Percentiles rank a stretch among this genome's conserved stretches.
These are phyloP conservation scores for Spondyliosoma cantharus DNA, from an alignment of 2,797 vertebrate species.

Conservation along the genomic window DNA sequence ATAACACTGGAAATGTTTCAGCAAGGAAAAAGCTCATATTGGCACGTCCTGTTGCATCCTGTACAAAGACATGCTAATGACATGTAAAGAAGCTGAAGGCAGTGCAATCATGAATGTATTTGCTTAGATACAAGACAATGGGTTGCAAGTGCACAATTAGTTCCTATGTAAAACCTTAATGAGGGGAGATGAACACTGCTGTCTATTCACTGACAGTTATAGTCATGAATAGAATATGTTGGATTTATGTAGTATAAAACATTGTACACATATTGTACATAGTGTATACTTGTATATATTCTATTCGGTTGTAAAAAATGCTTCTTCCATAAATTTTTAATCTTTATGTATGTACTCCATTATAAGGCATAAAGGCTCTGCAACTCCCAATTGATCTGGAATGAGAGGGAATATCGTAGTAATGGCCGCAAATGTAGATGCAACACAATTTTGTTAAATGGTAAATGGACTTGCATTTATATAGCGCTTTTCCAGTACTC, in stretches of 20 bases:
- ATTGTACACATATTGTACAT: too few species aligned
- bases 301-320: slow-evolving; percentile 23
- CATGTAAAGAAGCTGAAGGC: slow-evolving; percentile 18
- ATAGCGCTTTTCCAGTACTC: too few species aligned
- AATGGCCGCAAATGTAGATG: too few species aligned
- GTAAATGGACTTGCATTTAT: too few species aligned
- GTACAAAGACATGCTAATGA: slow-evolving; percentile 17
- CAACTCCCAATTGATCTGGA: background rate
- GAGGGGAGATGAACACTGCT: slow-evolving; percentile 10
- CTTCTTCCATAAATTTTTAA: slow-evolving; percentile 13
- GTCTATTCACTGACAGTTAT: slow-evolving; percentile 1
- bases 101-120: slow-evolving; percentile 27
- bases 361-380: background rate
- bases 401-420: background rate
- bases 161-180: slow-evolving; percentile 33
- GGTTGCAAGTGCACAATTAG: slow-evolving; percentile 14
- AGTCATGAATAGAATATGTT: slow-evolving; percentile 3
- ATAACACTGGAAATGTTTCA: slow-evolving; percentile 5
- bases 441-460: too few species aligned
- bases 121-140: slow-evolving; percentile 9
- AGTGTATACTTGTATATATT: background rate
- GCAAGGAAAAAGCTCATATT: background rate
- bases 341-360: slow-evolving; percentile 1
- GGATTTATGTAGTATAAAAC: background rate
- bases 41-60: slow-evolving; percentile 9